phyloP scores from a whole-genome alignment of 2,797 vertebrate genomes.

The Anomalospiza imberbis region DNA sequence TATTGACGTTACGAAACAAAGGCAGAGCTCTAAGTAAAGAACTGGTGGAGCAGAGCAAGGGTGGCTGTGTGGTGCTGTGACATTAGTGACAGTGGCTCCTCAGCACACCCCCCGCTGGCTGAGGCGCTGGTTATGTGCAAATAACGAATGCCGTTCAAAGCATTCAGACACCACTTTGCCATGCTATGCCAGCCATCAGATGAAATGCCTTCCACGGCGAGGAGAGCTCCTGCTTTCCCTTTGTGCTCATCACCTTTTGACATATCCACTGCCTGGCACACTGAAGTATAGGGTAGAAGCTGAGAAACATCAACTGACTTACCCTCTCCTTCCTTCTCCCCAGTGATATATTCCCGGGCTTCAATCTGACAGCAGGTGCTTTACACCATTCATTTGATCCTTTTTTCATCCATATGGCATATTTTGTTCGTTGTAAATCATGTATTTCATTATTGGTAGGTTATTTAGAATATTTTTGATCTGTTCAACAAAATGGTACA shows the following conservation, averaged over 20 bases:
- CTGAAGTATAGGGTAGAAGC: accelerated
- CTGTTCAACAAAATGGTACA: neutral
- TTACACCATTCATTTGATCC: neutral
- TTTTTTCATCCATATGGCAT: neutral
- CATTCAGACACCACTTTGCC: neutral
- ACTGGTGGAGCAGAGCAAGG: neutral
- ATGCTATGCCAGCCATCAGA: neutral
- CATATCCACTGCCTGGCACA: neutral
- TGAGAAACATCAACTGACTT: neutral
- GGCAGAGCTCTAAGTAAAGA: neutral
- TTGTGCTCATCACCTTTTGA: neutral
- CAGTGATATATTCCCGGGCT: neutral
- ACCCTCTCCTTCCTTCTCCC: neutral
- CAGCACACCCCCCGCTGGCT: accelerated
- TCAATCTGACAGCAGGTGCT: neutral
- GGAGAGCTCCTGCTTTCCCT: neutral
- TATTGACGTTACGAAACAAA: conserved; percentile 26
- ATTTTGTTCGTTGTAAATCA: neutral
- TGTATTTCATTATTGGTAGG: neutral
- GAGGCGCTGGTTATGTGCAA: neutral
- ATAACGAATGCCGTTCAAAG: neutral
- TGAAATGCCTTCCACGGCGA: accelerated
- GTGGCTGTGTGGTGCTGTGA: neutral
- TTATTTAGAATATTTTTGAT: conserved; percentile 20
- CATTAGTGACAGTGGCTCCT: neutral